Evolutionary conservation across 2,888 invertebrate species (phyloP).

Genomic region (Lepidocyrtoides sp.): DNA sequence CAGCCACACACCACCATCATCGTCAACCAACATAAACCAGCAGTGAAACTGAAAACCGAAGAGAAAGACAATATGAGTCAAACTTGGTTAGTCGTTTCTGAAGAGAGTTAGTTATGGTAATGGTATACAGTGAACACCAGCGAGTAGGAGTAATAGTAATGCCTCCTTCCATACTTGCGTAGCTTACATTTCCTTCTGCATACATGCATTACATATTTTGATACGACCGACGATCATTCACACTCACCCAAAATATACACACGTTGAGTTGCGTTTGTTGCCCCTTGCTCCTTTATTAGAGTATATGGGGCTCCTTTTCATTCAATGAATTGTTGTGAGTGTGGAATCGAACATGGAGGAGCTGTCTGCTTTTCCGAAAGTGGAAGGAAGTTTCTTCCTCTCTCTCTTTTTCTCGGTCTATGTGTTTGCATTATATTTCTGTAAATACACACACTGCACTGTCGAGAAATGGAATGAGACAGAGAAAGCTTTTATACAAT

Average conservation of each 20-base stretch:
- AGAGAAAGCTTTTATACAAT: slow-evolving; percentile 17
- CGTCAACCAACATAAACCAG: slow-evolving; percentile 4
- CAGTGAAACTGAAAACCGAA: slow-evolving; percentile 22
- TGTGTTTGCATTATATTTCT: slow-evolving; percentile 41
- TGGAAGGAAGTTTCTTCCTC: slow-evolving; percentile 33
- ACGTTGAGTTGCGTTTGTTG: slow-evolving; percentile 30
- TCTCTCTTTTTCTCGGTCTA: too few species aligned
- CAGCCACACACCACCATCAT: neutral
- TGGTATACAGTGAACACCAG: neutral
- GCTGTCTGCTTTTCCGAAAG: slow-evolving; percentile 20
- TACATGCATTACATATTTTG: slow-evolving; percentile 3
- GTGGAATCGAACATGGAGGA: slow-evolving; percentile 22
- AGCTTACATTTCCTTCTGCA: neutral
- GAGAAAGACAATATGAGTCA: slow-evolving; percentile 42
- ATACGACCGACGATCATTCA: neutral
- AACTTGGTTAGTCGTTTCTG: slow-evolving; percentile 29
- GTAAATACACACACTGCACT: too few species aligned
- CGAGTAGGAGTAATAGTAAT: neutral
- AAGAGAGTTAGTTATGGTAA: slow-evolving; percentile 44
- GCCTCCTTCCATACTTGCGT: neutral
- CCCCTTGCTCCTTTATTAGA: slow-evolving; percentile 22
- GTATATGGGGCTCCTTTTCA: slow-evolving; percentile 13
- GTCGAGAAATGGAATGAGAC: neutral
- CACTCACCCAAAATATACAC: neutral
- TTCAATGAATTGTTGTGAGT: slow-evolving; percentile 19